These are phyloP conservation scores for Passerculus sandwichensis DNA, from an alignment of 2,797 vertebrate genomes.

Conservation along the genomic window DNA sequence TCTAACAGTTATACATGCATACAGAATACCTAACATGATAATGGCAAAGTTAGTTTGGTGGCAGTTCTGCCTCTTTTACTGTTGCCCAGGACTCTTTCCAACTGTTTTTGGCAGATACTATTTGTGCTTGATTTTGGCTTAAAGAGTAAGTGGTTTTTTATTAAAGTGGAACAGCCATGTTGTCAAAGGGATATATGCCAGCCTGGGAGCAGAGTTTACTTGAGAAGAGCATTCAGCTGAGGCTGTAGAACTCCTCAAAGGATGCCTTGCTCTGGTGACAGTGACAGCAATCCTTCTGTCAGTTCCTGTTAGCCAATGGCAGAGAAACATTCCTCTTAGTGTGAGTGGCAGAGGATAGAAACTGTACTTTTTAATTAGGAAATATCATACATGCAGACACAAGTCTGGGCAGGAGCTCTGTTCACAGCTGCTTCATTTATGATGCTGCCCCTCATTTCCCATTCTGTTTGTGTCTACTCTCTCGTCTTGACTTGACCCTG, in stretches of 20 bases:
- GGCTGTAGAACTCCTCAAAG: conserved; percentile 7
- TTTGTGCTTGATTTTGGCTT: neutral
- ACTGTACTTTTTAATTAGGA: neutral
- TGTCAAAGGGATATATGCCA: neutral
- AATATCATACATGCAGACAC: neutral
- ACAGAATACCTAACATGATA: neutral
- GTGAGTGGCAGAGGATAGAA: neutral
- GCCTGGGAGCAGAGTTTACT: neutral
- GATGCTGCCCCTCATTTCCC: neutral
- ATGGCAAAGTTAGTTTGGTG: neutral
- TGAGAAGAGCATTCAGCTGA: neutral
- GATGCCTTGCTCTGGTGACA: neutral
- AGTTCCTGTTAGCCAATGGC: neutral
- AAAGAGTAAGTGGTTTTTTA: neutral
- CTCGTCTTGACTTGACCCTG: neutral
- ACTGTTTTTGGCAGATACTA: neutral
- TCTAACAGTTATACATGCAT: accelerated
- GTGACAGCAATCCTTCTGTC: neutral
- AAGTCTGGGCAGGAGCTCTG: neutral
- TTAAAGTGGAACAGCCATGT: neutral
- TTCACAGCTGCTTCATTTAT: neutral
- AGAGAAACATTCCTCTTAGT: neutral
- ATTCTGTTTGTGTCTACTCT: neutral
- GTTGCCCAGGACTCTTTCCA: neutral
- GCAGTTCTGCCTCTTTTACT: neutral